A percentile compares a stretch with the other conserved stretches of the same genome.
Evolutionary conservation across 2,113 vertebrate species (phyloP).

Genomic region (Barbus barbus): DNA sequence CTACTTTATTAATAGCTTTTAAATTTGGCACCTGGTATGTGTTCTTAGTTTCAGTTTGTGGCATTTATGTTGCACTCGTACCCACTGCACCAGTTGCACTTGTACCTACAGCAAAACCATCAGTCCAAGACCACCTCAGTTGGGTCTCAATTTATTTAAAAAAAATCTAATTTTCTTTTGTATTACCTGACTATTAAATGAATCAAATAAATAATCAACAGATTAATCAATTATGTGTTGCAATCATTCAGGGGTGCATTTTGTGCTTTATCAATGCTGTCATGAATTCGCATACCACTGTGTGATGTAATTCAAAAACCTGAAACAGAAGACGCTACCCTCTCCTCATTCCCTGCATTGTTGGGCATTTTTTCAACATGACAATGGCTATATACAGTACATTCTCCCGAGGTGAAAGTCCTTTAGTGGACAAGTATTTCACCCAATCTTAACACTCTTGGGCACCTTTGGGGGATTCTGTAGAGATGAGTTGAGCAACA

Average conservation of each 20-base stretch:
- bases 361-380: neutral
- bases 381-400: neutral
- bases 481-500: neutral
- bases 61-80: neutral
- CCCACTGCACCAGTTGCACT: neutral
- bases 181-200: neutral
- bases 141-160: neutral
- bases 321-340: too few relatives aligned
- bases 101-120: neutral
- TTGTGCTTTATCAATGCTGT: neutral
- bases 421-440: too few relatives aligned
- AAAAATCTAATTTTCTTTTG: neutral
- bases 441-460: too few relatives aligned
- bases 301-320: neutral
- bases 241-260: neutral
- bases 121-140: neutral
- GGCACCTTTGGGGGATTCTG: neutral
- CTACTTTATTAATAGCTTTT: conserved; percentile 2
- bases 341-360: too few relatives aligned
- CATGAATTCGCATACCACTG: neutral
- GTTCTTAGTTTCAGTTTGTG: neutral
- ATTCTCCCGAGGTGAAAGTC: neutral
- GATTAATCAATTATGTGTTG: neutral
- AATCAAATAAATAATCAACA: neutral
- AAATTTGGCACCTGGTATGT: neutral